These are phyloP conservation scores for Prunella himalayana DNA, from an alignment of 2,113 vertebrate genomes.

Conservation along the genomic window DNA sequence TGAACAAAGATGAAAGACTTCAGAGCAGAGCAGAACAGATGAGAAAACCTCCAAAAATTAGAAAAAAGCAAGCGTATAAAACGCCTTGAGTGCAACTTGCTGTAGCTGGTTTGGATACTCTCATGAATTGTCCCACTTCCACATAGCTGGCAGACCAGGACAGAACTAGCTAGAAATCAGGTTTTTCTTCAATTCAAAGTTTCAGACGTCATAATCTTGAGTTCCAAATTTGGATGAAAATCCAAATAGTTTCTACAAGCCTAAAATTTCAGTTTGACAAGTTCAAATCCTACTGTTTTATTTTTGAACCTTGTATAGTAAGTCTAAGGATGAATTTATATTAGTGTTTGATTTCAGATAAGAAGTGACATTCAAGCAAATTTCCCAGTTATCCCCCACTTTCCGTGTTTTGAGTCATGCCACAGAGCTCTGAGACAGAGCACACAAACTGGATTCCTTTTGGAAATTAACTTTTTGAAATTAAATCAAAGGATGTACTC, in stretches of 20 bases:
- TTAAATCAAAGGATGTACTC: not conserved
- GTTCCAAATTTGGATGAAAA: not conserved
- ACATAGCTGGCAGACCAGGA: not conserved
- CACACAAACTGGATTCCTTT: not conserved
- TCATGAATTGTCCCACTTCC: not conserved
- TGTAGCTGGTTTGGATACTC: not conserved
- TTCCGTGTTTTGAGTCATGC: not conserved
- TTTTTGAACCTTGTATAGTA: not conserved
- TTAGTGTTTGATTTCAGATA: not conserved
- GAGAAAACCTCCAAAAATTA: not conserved
- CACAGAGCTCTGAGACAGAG: not conserved
- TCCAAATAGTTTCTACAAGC: not conserved
- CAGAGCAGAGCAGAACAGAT: not conserved
- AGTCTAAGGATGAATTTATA: not conserved
- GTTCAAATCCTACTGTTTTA: not conserved
- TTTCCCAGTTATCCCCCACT: not conserved
- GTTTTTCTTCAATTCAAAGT: not conserved
- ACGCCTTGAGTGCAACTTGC: not conserved
- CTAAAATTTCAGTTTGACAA: not conserved
- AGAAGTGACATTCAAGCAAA: not conserved
- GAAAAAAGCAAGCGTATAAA: not conserved
- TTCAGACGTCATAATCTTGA: not conserved
- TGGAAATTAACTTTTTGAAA: not conserved
- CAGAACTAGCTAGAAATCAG: not conserved
- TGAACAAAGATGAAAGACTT: slow-evolving; percentile 39